Percentiles rank a stretch among this genome's conserved stretches.
These are phyloP conservation scores for Campoplex capitator DNA, from an alignment of 2,888 invertebrate species.

Conservation along the genomic window DNA sequence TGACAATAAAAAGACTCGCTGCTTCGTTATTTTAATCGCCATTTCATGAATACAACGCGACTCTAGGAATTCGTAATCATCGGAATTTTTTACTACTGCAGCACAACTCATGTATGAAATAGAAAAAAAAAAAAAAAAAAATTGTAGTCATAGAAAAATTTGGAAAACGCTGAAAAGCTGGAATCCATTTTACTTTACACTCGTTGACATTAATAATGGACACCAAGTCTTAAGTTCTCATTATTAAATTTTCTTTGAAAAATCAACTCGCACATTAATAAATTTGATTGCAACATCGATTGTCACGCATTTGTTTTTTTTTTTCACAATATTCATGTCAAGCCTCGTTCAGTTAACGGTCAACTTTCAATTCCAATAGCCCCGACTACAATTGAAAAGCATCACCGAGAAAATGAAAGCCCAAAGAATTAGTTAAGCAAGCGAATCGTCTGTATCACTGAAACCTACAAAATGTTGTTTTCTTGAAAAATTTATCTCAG, in stretches of 20 bases:
- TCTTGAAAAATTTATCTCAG: neutral
- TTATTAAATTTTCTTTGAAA: neutral
- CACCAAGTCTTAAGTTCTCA: neutral
- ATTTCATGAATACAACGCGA: neutral
- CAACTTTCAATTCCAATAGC: neutral
- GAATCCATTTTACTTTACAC: neutral
- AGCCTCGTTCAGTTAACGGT: neutral
- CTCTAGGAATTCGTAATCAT: neutral
- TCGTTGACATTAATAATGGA: neutral
- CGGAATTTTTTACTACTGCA: conserved; percentile 15
- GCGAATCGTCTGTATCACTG: no score
- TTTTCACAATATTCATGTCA: neutral
- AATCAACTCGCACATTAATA: neutral
- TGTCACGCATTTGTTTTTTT: neutral
- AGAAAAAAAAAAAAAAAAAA: neutral
- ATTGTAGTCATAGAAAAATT: neutral
- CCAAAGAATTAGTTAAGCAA: no score
- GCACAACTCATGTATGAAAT: no score
- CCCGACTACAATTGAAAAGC: neutral
- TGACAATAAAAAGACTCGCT: neutral
- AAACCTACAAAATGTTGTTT: neutral
- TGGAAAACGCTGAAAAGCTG: neutral
- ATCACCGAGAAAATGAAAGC: no score
- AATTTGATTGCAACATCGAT: neutral
- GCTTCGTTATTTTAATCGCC: neutral